Percentiles rank a stretch among this genome's conserved stretches.
These are phyloP conservation scores for Pogona vitticeps DNA, from an alignment of 2,113 vertebrate species.

Conservation along the genomic window DNA sequence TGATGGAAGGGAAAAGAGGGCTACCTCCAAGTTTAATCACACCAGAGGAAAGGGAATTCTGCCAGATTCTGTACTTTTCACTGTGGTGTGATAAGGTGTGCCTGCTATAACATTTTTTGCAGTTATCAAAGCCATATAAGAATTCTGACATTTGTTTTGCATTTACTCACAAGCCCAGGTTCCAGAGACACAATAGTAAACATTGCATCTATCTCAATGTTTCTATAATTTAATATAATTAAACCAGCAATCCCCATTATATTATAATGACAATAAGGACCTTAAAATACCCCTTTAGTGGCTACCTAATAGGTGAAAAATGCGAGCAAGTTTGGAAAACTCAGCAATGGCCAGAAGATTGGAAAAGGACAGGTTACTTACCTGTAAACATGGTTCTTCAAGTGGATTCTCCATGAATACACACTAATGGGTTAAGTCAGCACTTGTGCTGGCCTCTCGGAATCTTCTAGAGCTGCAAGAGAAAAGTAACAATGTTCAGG, in stretches of 20 bases:
- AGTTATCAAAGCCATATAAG: not conserved
- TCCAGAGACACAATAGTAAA: not conserved
- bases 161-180: not conserved
- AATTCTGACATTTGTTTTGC: not conserved
- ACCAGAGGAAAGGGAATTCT: not conserved
- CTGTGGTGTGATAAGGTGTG: no score
- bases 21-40: not conserved
- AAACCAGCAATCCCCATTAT: not conserved
- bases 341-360: no score
- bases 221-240: not conserved
- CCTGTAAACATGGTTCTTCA: no score
- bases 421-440: no score
- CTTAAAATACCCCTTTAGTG: not conserved
- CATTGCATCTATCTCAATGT: no score
- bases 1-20: not conserved
- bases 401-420: no score
- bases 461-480: no score
- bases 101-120: not conserved
- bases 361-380: no score
- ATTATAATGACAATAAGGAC: not conserved
- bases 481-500: no score
- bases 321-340: no score
- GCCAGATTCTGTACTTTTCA: not conserved
- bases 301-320: not conserved
- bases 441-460: no score